Evolutionary conservation across 2,888 invertebrate genomes (phyloP), one percentile per base, ranked within the genome.

Genomic region (Xylota sylvarum): DNA sequence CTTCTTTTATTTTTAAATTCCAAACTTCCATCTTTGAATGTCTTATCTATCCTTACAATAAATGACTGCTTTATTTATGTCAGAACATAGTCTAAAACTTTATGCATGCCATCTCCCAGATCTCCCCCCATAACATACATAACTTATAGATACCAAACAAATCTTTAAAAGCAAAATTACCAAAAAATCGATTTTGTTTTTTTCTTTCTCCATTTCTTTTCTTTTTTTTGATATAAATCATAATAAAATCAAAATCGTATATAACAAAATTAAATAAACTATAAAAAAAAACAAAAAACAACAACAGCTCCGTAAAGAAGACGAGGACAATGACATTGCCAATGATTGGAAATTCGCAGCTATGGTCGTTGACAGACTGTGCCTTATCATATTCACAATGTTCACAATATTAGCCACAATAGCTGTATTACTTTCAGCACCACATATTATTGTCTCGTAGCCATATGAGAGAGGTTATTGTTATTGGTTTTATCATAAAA

Each of bases 261-360:
- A 62, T 76, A 67, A 72, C 56, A 62, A 58, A 80, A 37, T 37
- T 10, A 37, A 37, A 7, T 9, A 37, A 9, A 37, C 32, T 32
- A 32, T 32, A 37, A 37, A 37, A 37, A 10, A 81, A 17, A 73
- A 74, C 96, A 82, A 87, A 43, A 72, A 83, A 62, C 56, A 50
- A 65, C 19, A 62, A 65, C 89, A 98, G 94, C 95, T 98, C 94
- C 96, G 97, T 93, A 97, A 97, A 93, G 98, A 98, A 93, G 98
- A 99, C 94, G 97, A 97, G 93, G 96, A 97, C 92, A 96, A 96
- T 93, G 97, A 97, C 93, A 95, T 98, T 93, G 96, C 98, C 93
- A 97, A 97, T 94, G 98, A 98, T 96, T 99, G 99, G 99, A 98
- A 98, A 95, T 99, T 98, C 94, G 98, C 98, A 93, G 98, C 98